phyloP scores from a whole-genome alignment of 1,140 invertebrate species.

The Tetramorium simillimum region DNA sequence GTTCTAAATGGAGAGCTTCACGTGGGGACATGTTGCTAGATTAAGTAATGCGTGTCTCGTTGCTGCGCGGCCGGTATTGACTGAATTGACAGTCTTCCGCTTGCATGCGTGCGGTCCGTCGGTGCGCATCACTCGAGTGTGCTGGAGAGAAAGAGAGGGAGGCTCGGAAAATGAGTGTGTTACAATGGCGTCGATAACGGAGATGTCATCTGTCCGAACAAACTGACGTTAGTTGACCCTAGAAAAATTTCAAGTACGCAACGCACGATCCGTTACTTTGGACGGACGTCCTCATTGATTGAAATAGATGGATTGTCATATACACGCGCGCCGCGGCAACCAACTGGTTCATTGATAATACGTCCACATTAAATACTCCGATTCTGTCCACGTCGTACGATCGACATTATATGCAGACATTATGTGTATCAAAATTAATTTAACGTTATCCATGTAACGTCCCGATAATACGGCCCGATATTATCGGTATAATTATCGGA shows the following conservation, averaged over 20 bases:
- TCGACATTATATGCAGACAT: slow-evolving; percentile 2
- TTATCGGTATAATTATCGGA: slow-evolving; percentile 13
- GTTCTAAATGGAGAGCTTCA: slow-evolving; percentile 26
- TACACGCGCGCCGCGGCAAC: neutral
- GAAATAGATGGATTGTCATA: slow-evolving; percentile 50
- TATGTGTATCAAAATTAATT: slow-evolving; percentile 25
- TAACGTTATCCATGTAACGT: neutral
- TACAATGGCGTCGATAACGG: slow-evolving; percentile 55
- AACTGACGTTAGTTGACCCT: slow-evolving; percentile 54
- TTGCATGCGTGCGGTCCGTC: slow-evolving; percentile 41
- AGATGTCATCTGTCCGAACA: slow-evolving; percentile 54
- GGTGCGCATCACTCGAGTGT: slow-evolving; percentile 4
- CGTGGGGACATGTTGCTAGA: slow-evolving; percentile 35
- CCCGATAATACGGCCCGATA: neutral
- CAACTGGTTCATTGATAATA: slow-evolving; percentile 53
- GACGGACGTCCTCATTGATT: slow-evolving; percentile 41
- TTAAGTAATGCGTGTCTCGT: slow-evolving; percentile 57
- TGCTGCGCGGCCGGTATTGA: slow-evolving; percentile 40
- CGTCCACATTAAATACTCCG: slow-evolving; percentile 14
- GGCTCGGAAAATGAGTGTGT: slow-evolving; percentile 50
- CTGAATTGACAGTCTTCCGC: slow-evolving; percentile 61
- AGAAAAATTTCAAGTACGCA: slow-evolving; percentile 56
- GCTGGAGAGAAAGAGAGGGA: neutral
- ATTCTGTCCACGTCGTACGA: neutral
- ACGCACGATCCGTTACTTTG: slow-evolving; percentile 49